Evolutionary conservation across 1,140 invertebrate genomes (phyloP).

Genomic region (Campodea augens): DNA sequence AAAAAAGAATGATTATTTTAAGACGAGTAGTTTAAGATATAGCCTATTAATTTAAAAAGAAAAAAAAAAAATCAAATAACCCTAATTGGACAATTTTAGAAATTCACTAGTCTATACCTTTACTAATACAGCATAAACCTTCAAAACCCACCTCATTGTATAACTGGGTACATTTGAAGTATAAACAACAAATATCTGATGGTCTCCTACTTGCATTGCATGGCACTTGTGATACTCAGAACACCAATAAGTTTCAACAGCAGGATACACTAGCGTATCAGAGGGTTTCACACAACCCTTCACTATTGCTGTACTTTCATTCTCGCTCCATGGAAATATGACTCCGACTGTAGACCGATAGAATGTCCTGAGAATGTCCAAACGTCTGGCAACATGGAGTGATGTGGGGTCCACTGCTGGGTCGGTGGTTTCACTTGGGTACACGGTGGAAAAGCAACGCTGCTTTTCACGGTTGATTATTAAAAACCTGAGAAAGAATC

Average conservation of each 20-base stretch:
- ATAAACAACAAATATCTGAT: constrained; percentile 46
- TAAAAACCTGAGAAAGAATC: background rate
- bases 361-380: background rate
- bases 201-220: constrained; percentile 34
- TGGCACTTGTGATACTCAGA: constrained; percentile 72
- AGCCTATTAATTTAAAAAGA: too few species aligned
- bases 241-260: constrained; percentile 52
- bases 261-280: background rate
- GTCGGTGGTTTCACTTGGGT: background rate
- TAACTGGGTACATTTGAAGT: constrained; percentile 40
- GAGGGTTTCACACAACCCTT: background rate
- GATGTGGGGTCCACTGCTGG: background rate
- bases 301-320: background rate
- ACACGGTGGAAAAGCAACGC: background rate
- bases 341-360: background rate
- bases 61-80: too few species aligned
- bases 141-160: constrained; percentile 34
- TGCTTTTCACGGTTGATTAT: background rate
- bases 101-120: too few species aligned
- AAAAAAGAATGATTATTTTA: too few species aligned
- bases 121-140: too few species aligned
- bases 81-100: too few species aligned
- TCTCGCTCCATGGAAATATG: background rate
- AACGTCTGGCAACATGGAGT: background rate
- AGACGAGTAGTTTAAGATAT: too few species aligned